These are phyloP conservation scores for Psilopsiagon aurifrons DNA, from an alignment of 2,113 vertebrate species.

Conservation along the genomic window DNA sequence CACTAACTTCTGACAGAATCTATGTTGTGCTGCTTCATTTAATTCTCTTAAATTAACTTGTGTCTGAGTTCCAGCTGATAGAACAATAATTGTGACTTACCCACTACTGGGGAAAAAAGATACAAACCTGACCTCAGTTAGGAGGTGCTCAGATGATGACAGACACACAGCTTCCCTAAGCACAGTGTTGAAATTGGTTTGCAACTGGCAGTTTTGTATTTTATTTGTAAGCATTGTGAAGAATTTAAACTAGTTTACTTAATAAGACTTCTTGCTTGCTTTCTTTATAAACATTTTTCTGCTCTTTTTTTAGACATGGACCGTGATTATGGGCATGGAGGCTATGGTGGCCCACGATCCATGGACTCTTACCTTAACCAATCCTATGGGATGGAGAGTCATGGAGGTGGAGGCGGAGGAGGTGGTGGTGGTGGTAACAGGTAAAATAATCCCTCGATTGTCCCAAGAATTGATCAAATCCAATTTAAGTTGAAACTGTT, in stretches of 20 bases:
- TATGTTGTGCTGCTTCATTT: not conserved
- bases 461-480: constrained; percentile 63
- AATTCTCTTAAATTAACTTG: not conserved
- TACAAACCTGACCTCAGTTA: not conserved
- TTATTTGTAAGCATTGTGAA: constrained; percentile 22
- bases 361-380: constrained; percentile 85
- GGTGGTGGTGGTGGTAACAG: constrained; percentile 82
- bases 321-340: constrained; percentile 84
- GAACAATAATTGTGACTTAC: not conserved
- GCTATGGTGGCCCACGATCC: constrained; percentile 82
- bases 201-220: not conserved
- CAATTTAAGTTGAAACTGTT: constrained; percentile 55
- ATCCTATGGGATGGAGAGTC: constrained; percentile 82
- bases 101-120: not conserved
- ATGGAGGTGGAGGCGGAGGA: constrained; percentile 81
- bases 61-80: not conserved
- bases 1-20: not conserved
- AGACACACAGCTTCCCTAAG: not conserved
- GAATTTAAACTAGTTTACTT: constrained; percentile 14
- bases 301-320: constrained; percentile 81
- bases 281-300: constrained; percentile 72
- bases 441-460: constrained; percentile 81
- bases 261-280: constrained; percentile 24
- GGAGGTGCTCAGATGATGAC: not conserved
- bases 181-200: not conserved